These are phyloP conservation scores for Muscicapa adusta DNA, from an alignment of 2,113 vertebrate genomes.

Conservation along the genomic window DNA sequence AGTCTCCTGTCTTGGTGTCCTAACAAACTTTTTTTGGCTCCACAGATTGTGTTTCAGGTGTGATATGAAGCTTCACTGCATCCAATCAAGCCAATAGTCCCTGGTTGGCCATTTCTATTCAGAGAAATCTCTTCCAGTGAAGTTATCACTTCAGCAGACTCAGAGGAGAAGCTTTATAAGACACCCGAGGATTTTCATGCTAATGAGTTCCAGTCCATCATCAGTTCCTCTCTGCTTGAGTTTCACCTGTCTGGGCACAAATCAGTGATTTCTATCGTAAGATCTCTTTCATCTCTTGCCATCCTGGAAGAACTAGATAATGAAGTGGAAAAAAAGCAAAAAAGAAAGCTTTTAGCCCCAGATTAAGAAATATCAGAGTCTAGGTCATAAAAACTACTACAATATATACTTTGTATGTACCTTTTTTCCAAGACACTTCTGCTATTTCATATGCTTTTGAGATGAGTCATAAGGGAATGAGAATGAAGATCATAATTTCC, in stretches of 20 bases:
- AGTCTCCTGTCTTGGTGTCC: background rate
- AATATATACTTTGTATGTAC: background rate
- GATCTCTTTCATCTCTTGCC: background rate
- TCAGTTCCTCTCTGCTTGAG: background rate
- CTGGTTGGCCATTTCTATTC: background rate
- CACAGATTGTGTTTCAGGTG: background rate
- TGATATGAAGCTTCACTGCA: slow-evolving; percentile 6
- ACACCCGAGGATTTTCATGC: background rate
- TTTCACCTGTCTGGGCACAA: background rate
- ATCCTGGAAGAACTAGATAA: background rate
- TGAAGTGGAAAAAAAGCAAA: background rate
- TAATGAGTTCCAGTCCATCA: background rate
- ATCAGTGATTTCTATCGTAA: background rate
- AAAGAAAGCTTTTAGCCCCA: background rate
- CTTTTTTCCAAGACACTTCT: background rate
- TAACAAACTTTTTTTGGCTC: background rate
- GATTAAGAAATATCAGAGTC: background rate
- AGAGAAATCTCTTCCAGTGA: background rate
- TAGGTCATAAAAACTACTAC: background rate
- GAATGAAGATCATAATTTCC: background rate
- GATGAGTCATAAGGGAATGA: background rate
- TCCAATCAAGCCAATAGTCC: slow-evolving; percentile 12
- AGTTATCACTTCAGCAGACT: background rate
- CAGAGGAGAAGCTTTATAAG: background rate
- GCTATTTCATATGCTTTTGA: background rate